Base-by-base conservation (phyloP, 2,888 invertebrate species). In the Drosophila prolongata region DNA sequence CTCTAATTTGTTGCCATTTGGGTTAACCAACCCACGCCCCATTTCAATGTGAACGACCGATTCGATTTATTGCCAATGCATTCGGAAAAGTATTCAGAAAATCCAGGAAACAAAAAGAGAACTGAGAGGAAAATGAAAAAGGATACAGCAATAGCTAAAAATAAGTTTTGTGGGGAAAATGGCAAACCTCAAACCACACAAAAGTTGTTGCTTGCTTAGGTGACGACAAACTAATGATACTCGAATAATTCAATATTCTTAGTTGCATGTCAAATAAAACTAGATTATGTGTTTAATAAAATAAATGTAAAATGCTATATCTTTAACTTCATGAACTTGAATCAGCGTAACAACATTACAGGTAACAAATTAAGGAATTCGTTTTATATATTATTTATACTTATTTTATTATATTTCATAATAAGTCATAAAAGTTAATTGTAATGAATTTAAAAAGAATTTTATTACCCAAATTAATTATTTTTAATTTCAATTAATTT, bases 1-100 rank as follows among this genome's bases (percentile, higher is more conserved):
- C 70, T 84, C 83, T 89, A 87, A 89, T 89, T 87, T 85, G 87
- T 79, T 75, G 79, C 82, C 86, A 84, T 84, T 84, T 84, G 81
- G 89, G 81, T 73, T 78, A 80, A 80, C 89, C 87, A 75, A 62
- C 68, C 16, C 16, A 10, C 69, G 57, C 57, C 69, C 19, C 74
- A 65, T 73, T 76, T 85, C 79, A 79, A 70, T 69, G 79, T 55
- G 79, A 78, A 66, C 57, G 61, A 70, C n/a, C 56, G 69, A 55
- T 68, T 84, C 87, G 75, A 83, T 83, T 89, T 84, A 75, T 80
- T 61, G 72, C 73, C 77, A 62, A 46, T 75, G 61, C 62, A 65
- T 56, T 70, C 46, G 27, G 50, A 13, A 46, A 66, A 60, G 56
- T 43, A 42, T 16, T 35, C 42, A 11, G 57, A 34, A 16, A 69